Evolutionary conservation across 2,888 invertebrate species (phyloP).

Genomic region (Trissolcus japonicus): DNA sequence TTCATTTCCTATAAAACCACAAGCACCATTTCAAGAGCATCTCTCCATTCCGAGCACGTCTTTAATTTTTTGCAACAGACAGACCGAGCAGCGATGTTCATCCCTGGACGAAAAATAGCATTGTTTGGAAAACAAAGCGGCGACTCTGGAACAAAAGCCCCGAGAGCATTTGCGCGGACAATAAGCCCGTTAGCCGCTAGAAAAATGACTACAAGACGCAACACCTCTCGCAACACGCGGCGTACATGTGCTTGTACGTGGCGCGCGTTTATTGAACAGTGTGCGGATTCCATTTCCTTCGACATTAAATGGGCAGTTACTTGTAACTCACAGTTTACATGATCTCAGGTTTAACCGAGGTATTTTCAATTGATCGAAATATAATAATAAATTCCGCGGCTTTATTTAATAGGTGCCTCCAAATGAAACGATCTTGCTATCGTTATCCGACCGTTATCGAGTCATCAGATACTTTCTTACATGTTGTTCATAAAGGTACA

Average conservation of each 20-base stretch:
- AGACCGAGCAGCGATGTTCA: slow-evolving; percentile 37
- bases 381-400: neutral
- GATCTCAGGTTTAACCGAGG: slow-evolving; percentile 18
- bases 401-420: neutral
- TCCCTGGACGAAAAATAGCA: slow-evolving; percentile 44
- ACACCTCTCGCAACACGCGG: slow-evolving; percentile 44
- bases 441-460: neutral
- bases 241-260: slow-evolving; percentile 49
- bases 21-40: slow-evolving; percentile 10
- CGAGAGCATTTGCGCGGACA: slow-evolving; percentile 6
- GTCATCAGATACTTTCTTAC: neutral
- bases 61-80: slow-evolving; percentile 23
- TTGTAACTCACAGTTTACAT: slow-evolving; percentile 38
- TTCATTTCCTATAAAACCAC: slow-evolving; percentile 35
- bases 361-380: slow-evolving; percentile 36
- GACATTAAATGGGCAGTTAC: slow-evolving; percentile 50
- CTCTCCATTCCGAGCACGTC: slow-evolving; percentile 24
- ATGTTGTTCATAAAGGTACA: no score
- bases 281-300: slow-evolving; percentile 48
- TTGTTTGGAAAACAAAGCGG: slow-evolving; percentile 46
- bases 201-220: slow-evolving; percentile 49
- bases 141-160: slow-evolving; percentile 39
- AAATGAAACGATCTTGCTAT: neutral
- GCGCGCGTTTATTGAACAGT: slow-evolving; percentile 43
- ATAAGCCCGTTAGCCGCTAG: slow-evolving; percentile 15